A percentile compares a stretch with the other conserved stretches of the same genome.
Conservation (phyloP, 2,888 invertebrate genomes). For the Euzetes globulus region DNA sequence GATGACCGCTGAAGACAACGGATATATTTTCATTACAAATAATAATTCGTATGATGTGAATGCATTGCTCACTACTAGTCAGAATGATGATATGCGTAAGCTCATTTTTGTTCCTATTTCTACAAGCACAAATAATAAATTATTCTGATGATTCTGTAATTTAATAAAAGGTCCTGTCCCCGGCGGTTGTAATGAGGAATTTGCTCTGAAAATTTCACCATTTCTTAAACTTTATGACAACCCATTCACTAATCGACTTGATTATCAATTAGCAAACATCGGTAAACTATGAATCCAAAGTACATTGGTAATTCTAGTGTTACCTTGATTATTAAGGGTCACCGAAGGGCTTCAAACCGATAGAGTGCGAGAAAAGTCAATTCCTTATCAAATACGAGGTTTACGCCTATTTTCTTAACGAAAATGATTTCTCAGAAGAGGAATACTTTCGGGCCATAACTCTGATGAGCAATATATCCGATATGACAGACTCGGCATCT, state of each 20-base stretch:
- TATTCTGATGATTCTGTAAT: too few relatives aligned
- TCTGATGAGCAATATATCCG: constrained; percentile 57
- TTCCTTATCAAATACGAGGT: constrained; percentile 51
- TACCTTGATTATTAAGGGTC: background rate
- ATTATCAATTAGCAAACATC: constrained; percentile 51
- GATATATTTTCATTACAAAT: background rate
- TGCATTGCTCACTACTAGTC: background rate
- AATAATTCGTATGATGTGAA: background rate
- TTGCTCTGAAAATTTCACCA: constrained; percentile 56
- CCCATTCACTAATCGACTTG: constrained; percentile 50
- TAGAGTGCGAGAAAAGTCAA: constrained; percentile 47
- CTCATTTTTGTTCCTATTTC: too few relatives aligned
- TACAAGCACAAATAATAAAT: background rate
- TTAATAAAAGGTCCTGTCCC: constrained; percentile 64
- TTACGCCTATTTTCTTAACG: constrained; percentile 59
- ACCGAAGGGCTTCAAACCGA: constrained; percentile 38
- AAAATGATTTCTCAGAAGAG: constrained; percentile 53
- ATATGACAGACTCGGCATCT: constrained; percentile 53
- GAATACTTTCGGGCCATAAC: constrained; percentile 57
- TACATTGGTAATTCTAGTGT: background rate
- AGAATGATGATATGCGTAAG: background rate
- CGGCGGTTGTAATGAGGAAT: constrained; percentile 70
- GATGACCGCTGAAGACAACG: background rate
- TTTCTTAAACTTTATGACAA: constrained; percentile 44
- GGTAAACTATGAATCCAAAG: constrained; percentile 45